Percentiles rank a stretch among this genome's conserved stretches.
Conservation (phyloP, 2,113 vertebrate species). For the Tachysurus vachellii region DNA sequence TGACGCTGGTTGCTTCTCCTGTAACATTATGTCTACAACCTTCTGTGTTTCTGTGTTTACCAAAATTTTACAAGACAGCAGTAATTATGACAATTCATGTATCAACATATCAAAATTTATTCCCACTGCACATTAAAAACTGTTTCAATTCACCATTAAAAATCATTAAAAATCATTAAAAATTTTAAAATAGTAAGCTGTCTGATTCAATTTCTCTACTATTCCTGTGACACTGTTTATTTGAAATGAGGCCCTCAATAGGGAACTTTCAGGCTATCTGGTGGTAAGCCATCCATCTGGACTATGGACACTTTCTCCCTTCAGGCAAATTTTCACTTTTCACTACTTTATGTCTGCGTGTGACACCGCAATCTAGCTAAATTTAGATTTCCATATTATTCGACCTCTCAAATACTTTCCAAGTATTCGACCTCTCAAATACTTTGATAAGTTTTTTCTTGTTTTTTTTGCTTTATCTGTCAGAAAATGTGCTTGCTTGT, state of each 20-base stretch:
- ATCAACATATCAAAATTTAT: neutral
- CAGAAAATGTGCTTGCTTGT: neutral
- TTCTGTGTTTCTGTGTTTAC: slow-evolving; percentile 18
- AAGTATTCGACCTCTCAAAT: neutral
- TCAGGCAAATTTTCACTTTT: slow-evolving; percentile 2
- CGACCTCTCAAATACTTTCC: no score
- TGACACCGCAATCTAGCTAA: slow-evolving; percentile 11
- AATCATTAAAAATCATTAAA: no score
- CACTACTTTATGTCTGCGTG: neutral
- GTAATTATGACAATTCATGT: slow-evolving; percentile 7
- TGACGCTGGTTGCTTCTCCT: neutral
- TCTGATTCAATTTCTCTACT: neutral
- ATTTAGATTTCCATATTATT: slow-evolving; percentile 2
- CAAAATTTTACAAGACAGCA: slow-evolving; percentile 18
- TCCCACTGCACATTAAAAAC: neutral
- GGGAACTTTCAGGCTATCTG: slow-evolving; percentile 44
- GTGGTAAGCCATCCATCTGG: slow-evolving; percentile 39
- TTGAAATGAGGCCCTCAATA: slow-evolving; percentile 29
- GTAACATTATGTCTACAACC: neutral
- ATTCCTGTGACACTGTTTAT: neutral
- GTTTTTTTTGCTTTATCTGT: neutral
- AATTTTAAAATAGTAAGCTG: neutral
- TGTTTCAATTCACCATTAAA: no score
- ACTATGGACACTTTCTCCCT: slow-evolving; percentile 35
- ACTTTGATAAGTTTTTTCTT: neutral